Conservation (phyloP, 2,113 vertebrate species). For the Channa maculata region DNA sequence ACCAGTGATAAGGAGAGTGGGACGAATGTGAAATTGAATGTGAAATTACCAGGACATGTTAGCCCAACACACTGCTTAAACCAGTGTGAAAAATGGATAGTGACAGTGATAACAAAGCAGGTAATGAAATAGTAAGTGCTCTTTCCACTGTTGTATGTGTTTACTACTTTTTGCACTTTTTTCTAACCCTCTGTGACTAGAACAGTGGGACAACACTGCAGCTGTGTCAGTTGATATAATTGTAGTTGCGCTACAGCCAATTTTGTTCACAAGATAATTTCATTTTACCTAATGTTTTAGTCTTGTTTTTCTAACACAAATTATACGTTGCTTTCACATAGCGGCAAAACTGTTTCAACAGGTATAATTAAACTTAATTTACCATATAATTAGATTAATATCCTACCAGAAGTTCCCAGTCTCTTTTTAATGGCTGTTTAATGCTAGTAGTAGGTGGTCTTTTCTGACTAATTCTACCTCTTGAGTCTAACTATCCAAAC, state of each 20-base stretch:
- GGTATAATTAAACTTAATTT: constrained; percentile 31
- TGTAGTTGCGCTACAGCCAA: neutral
- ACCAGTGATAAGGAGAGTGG: constrained; percentile 40
- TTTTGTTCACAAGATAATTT: neutral
- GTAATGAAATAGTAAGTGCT: constrained; percentile 48
- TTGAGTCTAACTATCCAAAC: constrained; percentile 39
- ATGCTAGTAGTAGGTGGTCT: constrained; percentile 17
- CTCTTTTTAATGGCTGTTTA: constrained; percentile 45
- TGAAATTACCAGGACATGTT: constrained; percentile 55
- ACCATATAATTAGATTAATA: constrained; percentile 40
- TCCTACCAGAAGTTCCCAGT: constrained; percentile 11
- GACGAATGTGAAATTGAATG: constrained; percentile 52
- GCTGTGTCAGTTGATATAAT: constrained; percentile 3
- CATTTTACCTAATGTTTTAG: neutral
- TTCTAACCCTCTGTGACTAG: neutral
- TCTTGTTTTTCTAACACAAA: neutral
- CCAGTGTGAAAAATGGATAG: constrained; percentile 69
- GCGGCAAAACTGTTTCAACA: constrained; percentile 18
- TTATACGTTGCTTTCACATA: constrained; percentile 8
- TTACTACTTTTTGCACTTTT: constrained; percentile 8
- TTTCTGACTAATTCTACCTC: constrained; percentile 26
- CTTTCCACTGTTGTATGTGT: constrained; percentile 19
- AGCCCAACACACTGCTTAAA: constrained; percentile 44
- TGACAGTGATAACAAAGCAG: constrained; percentile 67
- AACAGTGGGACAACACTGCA: neutral